Conservation (phyloP, 2,888 invertebrate genomes). For the Campaea margaritaria region DNA sequence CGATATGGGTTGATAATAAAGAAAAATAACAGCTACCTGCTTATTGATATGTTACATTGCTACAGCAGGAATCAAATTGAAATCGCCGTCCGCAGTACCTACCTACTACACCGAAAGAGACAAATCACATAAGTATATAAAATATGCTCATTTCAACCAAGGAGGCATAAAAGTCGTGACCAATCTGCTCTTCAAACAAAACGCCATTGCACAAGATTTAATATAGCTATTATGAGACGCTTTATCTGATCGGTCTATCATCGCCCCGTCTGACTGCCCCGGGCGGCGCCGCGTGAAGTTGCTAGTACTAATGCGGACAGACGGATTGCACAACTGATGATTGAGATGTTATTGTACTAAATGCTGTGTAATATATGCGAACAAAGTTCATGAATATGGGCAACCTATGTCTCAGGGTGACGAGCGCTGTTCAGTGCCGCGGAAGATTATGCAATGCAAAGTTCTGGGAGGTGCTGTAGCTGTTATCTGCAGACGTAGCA, state of each 20-base stretch:
- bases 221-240: constrained; percentile 1
- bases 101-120: too few relatives aligned
- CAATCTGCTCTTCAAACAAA: constrained; percentile 26
- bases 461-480: too few relatives aligned
- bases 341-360: constrained; percentile 36
- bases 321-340: constrained; percentile 29
- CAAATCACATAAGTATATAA: too few relatives aligned
- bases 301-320: constrained; percentile 10
- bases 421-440: too few relatives aligned
- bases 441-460: too few relatives aligned
- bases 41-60: too few relatives aligned
- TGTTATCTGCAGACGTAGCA: too few relatives aligned
- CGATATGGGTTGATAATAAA: too few relatives aligned
- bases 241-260: constrained; percentile 29
- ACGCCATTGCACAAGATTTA: constrained; percentile 28
- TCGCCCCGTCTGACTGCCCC: constrained; percentile 23
- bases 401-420: too few relatives aligned
- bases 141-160: constrained; percentile 2
- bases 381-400: neutral
- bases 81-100: too few relatives aligned
- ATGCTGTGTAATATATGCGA: constrained; percentile 15
- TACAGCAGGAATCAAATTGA: too few relatives aligned
- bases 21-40: too few relatives aligned
- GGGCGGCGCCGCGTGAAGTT: constrained; percentile 23
- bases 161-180: constrained; percentile 15